A percentile compares a stretch with the other conserved stretches of the same genome.
Conservation (phyloP, 2,888 invertebrate genomes). For the Himalopsyche anomala region DNA sequence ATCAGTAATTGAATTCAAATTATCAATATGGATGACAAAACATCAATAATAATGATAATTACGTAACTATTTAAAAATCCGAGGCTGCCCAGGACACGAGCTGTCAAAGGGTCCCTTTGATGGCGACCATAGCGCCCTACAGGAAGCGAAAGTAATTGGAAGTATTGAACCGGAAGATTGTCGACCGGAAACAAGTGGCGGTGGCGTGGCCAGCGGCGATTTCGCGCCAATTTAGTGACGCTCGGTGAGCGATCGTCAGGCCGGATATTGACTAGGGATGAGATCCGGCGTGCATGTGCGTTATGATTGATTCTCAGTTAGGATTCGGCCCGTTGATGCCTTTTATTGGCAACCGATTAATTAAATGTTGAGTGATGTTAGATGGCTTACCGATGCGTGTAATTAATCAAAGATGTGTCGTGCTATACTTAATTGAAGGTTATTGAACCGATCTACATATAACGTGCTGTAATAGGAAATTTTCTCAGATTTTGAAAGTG, state of each 20-base stretch:
- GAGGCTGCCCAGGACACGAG: background rate
- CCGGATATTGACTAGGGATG: conserved; percentile 29
- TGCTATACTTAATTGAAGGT: background rate
- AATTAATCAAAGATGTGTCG: background rate
- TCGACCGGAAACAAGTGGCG: conserved; percentile 31
- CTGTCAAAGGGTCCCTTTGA: conserved; percentile 33
- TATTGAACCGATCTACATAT: background rate
- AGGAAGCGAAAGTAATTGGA: conserved; percentile 42
- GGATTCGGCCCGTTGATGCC: background rate
- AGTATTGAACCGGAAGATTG: conserved; percentile 41
- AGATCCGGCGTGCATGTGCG: conserved; percentile 17
- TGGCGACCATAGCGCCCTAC: conserved; percentile 11
- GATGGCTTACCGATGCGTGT: background rate
- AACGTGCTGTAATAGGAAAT: too few relatives aligned
- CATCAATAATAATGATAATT: conserved; percentile 8
- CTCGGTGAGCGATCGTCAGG: conserved; percentile 36
- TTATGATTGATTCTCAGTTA: conserved; percentile 1
- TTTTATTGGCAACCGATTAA: background rate
- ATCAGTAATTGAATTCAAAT: background rate
- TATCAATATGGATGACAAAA: conserved; percentile 7
- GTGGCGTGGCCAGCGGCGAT: conserved; percentile 38
- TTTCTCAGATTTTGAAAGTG: too few relatives aligned
- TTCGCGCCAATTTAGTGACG: conserved; percentile 41
- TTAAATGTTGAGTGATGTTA: background rate
- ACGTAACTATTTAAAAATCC: conserved; percentile 32